Evolutionary conservation across 2,113 vertebrate genomes (phyloP), one percentile per base, ranked within the genome.

Genomic region (Osmerus eperlanus): DNA sequence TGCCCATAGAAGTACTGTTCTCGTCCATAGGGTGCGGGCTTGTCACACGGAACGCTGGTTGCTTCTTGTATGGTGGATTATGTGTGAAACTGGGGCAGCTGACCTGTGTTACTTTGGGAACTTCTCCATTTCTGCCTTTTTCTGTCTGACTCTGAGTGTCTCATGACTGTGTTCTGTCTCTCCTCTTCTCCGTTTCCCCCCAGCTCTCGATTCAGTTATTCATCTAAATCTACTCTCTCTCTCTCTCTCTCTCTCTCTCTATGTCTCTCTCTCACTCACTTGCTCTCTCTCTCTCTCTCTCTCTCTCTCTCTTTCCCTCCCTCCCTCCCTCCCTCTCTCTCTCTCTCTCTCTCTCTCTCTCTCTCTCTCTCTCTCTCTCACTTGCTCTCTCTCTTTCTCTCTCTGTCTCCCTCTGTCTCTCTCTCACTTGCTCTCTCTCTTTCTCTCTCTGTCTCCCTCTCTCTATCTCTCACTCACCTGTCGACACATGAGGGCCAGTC

Each of bases 401-500:
- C 21, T 18, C 13, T 32, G 29, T 11, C 25, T 59, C 19, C 12
- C 0, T 28, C 12, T 29, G 14, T 11, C 11, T 13, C 54, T 21
- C 63, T 47, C 25, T 59, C 19, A 12, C 41, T 32, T 21, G 52
- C 55, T 29, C 15, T 29, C 29, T 1, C 65, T 14, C 61, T 41
- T 65, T 29, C n/a, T 11, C 11, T 13, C 54, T 21, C 63, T 47
- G 6, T 15, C 58, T 18, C n/a, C 29, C 32, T 28, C 18, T 19
- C 53, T 18, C 41, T 19, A 32, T 21, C 58, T 56, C 3, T 41
- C 61, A 47, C 87, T 82, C 68, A 92, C 92, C 91, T 96, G 95
- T 63, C 95, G 94, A 83, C 95, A 95, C 89, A 97, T 90, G 83
- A 94, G 92, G 6, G 94, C 94, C 84, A 96, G 89, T 69, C 95